A percentile compares a stretch with the other conserved stretches of the same genome.
These are phyloP conservation scores for Sinocyclocheilus rhinocerous DNA, from an alignment of 2,113 vertebrate genomes.

Conservation along the genomic window DNA sequence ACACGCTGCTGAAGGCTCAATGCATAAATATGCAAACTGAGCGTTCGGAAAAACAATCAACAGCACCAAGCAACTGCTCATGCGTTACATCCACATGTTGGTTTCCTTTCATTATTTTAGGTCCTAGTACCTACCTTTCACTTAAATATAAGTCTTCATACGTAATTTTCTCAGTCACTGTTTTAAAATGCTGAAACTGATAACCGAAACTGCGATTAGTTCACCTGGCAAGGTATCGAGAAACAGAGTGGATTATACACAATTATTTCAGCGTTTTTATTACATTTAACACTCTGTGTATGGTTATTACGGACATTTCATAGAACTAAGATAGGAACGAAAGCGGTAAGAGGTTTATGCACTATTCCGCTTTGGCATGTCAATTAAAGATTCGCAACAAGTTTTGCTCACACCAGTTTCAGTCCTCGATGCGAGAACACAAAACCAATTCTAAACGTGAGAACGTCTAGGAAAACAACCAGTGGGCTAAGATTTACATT, in stretches of 20 bases:
- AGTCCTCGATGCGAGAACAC: background rate
- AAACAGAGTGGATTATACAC: background rate
- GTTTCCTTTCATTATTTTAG: background rate
- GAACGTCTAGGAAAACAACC: background rate
- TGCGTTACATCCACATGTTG: background rate
- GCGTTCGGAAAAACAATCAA: constrained; percentile 37
- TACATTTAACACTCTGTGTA: background rate
- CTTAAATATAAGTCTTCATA: background rate
- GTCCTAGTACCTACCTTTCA: background rate
- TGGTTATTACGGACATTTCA: background rate
- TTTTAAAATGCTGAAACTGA: background rate
- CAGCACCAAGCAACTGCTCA: background rate
- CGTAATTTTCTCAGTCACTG: background rate
- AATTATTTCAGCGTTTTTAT: background rate
- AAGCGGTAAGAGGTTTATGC: background rate
- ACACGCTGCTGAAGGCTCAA: background rate
- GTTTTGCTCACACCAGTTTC: constrained; percentile 16
- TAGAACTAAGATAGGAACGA: background rate
- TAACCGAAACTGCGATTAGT: background rate
- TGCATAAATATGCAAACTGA: constrained; percentile 29
- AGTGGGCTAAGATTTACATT: background rate
- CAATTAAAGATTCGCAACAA: background rate
- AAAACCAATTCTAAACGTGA: background rate
- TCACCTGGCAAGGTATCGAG: background rate
- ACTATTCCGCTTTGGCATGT: background rate